Evolutionary conservation across 1,140 invertebrate genomes (phyloP).

Genomic region (Brachionus manjavacas): DNA sequence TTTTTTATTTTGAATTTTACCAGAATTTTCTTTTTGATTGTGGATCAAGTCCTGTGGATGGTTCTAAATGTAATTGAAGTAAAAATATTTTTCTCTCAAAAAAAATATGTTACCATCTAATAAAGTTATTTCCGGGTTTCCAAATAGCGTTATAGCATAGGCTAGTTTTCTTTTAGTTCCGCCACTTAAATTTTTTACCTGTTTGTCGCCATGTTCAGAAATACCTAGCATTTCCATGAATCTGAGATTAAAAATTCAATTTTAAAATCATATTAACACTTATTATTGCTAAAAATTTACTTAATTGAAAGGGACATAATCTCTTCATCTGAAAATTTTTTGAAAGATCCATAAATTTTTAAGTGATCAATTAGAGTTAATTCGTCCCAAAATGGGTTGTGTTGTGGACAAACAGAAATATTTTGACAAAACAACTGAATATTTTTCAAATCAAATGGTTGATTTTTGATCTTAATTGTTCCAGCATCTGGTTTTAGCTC

Average conservation of each 20-base stretch:
- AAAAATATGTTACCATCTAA: constrained; percentile 48
- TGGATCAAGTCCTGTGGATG: constrained; percentile 59
- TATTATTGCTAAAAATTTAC: no score
- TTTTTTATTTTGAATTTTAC: constrained; percentile 45
- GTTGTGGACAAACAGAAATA: constrained; percentile 63
- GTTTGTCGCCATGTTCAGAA: constrained; percentile 66
- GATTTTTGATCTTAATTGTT: constrained; percentile 56
- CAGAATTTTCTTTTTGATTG: constrained; percentile 57
- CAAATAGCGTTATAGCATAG: constrained; percentile 57
- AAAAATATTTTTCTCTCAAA: neutral
- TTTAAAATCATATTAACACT: no score
- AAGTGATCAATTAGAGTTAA: constrained; percentile 75
- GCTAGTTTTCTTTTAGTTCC: constrained; percentile 58
- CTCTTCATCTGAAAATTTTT: constrained; percentile 50
- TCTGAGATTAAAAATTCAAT: no score
- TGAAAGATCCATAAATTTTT: constrained; percentile 67
- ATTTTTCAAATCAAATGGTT: constrained; percentile 11
- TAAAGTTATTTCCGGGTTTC: constrained; percentile 55
- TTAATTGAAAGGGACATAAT: constrained; percentile 47
- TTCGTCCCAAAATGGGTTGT: constrained; percentile 73
- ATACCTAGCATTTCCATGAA: constrained; percentile 73
- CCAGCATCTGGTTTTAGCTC: constrained; percentile 64
- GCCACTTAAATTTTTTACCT: constrained; percentile 50
- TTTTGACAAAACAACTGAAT: constrained; percentile 44
- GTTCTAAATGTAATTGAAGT: constrained; percentile 50